These are phyloP conservation scores for Sinocyclocheilus rhinocerous DNA, from an alignment of 2,113 vertebrate species.

Conservation along the genomic window DNA sequence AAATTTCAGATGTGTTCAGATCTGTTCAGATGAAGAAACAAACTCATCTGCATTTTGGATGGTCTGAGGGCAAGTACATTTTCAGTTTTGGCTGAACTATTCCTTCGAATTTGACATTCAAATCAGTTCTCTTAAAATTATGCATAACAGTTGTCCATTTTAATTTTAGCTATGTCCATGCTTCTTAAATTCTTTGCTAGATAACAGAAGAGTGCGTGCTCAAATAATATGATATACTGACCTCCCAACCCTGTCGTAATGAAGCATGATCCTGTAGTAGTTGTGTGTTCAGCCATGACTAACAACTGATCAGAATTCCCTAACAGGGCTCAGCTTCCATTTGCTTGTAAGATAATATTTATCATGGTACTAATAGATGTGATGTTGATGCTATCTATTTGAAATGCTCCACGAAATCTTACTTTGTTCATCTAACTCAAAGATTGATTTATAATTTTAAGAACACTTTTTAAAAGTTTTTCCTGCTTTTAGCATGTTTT, in stretches of 20 bases:
- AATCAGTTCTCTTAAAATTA: not conserved
- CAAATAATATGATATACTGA: constrained; percentile 13
- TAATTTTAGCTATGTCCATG: not conserved
- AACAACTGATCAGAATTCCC: constrained; percentile 1
- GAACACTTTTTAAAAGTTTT: too few species aligned
- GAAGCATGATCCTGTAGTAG: constrained; percentile 24
- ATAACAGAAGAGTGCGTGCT: not conserved
- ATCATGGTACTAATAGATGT: not conserved
- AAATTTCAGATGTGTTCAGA: not conserved
- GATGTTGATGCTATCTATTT: not conserved
- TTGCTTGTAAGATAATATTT: not conserved
- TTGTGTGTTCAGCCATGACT: constrained; percentile 26
- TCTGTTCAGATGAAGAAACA: too few species aligned
- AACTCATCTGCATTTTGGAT: not conserved
- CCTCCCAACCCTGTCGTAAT: constrained; percentile 13
- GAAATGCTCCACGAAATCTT: not conserved
- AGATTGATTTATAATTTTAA: not conserved
- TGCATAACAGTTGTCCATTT: not conserved
- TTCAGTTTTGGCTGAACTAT: not conserved
- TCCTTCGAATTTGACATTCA: not conserved
- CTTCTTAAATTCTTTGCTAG: not conserved
- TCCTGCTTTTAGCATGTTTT: too few species aligned
- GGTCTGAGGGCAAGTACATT: not conserved
- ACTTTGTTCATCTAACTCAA: not conserved
- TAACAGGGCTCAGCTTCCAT: not conserved